A percentile compares a stretch with the other conserved stretches of the same genome.
Conservation (phyloP, 2,888 invertebrate species). For the Folsomia candida region DNA sequence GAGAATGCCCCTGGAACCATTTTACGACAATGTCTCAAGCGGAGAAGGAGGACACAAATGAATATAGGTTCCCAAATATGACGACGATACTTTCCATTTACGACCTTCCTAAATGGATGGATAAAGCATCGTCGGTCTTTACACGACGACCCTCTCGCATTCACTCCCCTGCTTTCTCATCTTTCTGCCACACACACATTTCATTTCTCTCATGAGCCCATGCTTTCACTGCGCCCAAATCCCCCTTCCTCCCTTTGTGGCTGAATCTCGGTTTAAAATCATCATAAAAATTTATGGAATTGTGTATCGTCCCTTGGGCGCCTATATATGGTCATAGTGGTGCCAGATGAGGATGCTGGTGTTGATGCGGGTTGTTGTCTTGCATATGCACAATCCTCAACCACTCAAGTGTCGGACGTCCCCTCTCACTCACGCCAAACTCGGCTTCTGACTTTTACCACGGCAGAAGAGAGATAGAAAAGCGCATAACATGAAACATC, state of each 20-base stretch:
- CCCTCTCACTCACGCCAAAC: not conserved
- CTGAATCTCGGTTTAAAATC: conserved; percentile 20
- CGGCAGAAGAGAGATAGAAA: not conserved
- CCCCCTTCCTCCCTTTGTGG: conserved; percentile 14
- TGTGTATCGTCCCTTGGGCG: conserved; percentile 4
- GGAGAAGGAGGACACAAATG: conserved; percentile 29
- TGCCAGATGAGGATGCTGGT: too few species aligned
- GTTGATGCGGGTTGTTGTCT: not conserved
- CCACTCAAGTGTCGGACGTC: not conserved
- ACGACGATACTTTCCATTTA: conserved; percentile 46
- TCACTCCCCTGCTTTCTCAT: conserved; percentile 7
- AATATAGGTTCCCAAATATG: conserved; percentile 39
- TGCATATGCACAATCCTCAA: not conserved
- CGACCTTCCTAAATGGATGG: conserved; percentile 45
- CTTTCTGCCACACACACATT: conserved; percentile 6
- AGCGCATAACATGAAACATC: not conserved
- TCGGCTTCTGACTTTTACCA: not conserved
- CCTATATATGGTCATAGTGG: not conserved
- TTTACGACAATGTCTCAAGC: conserved; percentile 47
- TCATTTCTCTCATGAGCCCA: conserved; percentile 16
- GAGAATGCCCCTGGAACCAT: conserved; percentile 41
- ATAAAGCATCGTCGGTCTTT: conserved; percentile 35
- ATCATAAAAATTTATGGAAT: conserved; percentile 22
- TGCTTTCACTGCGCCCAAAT: not conserved
- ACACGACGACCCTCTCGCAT: not conserved